Conservation (phyloP, 2,888 invertebrate species). For the Pocota personata region DNA sequence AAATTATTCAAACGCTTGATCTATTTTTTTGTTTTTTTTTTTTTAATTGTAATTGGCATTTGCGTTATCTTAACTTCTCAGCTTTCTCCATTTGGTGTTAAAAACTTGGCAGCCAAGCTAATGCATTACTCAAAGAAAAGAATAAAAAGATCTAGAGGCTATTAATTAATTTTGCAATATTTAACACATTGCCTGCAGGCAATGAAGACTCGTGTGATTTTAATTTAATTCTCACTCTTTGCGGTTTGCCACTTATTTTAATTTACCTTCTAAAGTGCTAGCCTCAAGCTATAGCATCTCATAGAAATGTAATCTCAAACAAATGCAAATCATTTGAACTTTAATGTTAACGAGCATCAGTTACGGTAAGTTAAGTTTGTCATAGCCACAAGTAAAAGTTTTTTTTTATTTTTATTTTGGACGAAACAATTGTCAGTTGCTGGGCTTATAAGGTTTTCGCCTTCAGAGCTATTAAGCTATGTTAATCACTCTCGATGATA, state of each 20-base stretch:
- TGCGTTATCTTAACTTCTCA: constrained; percentile 36
- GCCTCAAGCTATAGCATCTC: background rate
- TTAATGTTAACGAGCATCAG: constrained; percentile 2
- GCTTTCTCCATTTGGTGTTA: constrained; percentile 24
- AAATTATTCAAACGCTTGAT: constrained; percentile 64
- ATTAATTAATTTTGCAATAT: background rate
- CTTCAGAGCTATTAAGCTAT: background rate
- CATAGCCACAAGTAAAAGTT: too few relatives aligned
- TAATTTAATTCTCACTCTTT: background rate
- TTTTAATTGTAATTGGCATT: constrained; percentile 54
- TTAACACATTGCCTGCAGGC: background rate
- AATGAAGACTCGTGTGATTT: background rate
- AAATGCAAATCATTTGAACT: constrained; percentile 16
- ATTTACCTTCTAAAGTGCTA: background rate
- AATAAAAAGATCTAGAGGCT: background rate
- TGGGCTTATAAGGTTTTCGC: background rate
- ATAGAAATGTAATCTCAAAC: background rate
- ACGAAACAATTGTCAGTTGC: too few relatives aligned
- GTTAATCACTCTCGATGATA: background rate
- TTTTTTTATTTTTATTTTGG: too few relatives aligned
- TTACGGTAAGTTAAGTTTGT: background rate
- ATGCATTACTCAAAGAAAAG: background rate
- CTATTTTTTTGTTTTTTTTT: constrained; percentile 9
- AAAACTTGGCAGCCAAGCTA: background rate
- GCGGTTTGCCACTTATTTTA: background rate